Base-by-base conservation (phyloP, 2,888 invertebrate species). In the Mythimna pallens region DNA sequence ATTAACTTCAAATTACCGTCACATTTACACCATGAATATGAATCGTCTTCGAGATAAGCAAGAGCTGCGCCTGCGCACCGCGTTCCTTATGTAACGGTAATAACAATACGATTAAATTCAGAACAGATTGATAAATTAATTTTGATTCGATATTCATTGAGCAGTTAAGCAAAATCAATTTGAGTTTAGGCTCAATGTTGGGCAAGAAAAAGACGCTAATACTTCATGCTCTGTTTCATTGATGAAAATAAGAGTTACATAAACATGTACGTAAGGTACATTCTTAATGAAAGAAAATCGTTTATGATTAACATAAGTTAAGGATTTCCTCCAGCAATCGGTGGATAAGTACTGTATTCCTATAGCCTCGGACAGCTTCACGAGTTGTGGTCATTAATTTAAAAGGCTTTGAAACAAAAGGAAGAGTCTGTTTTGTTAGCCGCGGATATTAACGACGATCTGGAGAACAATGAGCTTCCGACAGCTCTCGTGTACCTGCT, bases 401-500 rank as follows among this genome's bases (percentile, higher is more conserved):
- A 47, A 68, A 68, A 73, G 50, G 34, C 61, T 78, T 82, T 70
- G 71, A 79, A 85, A 82, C 85, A 85, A 86, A 79, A 87, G 87
- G 87, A 87, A 86, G 80, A 74, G 70, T 70, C 72, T 55, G 74
- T 78, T 76, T 79, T 76, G 74, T 70, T 77, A 76, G 76, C 61
- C 59, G 73, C 59, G 69, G 74, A 73, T 79, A 85, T 84, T 86
- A 80, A 81, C 81, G 64, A 81, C 78, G 66, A 81, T 82, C 78
- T 77, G 73, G 70, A 84, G 84, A 89, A 90, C 90, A 90, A 90
- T 89, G 86, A 68, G 68, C 76, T 82, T 89, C 89, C 90, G 85
- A 88, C 86, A 76, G 68, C 63, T 69, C 40, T 52, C 22, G 43
- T 25, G 47, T 6, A 14, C 22, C n/a, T 52, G n/a, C 20, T 7